Evolutionary conservation across 2,113 vertebrate species (phyloP).

Genomic region (Laterallus jamaicensis): DNA sequence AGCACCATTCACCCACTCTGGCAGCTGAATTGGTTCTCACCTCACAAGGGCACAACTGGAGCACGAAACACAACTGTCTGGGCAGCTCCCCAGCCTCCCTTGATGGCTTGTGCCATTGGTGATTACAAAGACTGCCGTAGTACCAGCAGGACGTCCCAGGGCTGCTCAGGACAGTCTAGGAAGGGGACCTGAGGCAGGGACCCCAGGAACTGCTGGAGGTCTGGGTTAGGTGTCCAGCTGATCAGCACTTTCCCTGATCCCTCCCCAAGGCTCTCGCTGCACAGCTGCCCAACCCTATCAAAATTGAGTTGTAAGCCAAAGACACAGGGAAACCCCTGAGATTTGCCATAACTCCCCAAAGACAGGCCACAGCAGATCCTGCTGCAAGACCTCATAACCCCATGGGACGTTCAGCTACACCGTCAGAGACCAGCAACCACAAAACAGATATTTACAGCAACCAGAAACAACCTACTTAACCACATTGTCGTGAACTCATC

Average conservation of each 20-base stretch:
- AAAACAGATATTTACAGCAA: neutral
- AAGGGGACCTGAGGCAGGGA: neutral
- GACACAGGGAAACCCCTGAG: neutral
- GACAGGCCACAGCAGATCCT: neutral
- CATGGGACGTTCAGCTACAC: neutral
- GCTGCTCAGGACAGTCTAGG: neutral
- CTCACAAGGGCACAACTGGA: neutral
- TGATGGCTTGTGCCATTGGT: neutral
- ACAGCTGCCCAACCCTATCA: neutral
- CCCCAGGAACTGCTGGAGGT: neutral
- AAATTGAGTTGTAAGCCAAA: neutral
- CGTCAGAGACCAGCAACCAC: neutral
- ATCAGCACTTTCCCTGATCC: neutral
- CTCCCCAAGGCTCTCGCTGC: neutral
- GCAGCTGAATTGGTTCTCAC: neutral
- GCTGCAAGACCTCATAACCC: neutral
- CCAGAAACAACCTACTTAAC: neutral
- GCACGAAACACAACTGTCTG: neutral
- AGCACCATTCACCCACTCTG: neutral
- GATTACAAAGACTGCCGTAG: neutral
- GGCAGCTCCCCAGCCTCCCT: neutral
- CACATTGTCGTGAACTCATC: rapidly evolving
- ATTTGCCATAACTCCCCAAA: neutral
- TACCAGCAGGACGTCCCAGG: neutral
- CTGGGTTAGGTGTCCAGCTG: neutral